These are phyloP conservation scores for Todiramphus saurophagus DNA, from an alignment of 2,113 vertebrate species.

Conservation along the genomic window DNA sequence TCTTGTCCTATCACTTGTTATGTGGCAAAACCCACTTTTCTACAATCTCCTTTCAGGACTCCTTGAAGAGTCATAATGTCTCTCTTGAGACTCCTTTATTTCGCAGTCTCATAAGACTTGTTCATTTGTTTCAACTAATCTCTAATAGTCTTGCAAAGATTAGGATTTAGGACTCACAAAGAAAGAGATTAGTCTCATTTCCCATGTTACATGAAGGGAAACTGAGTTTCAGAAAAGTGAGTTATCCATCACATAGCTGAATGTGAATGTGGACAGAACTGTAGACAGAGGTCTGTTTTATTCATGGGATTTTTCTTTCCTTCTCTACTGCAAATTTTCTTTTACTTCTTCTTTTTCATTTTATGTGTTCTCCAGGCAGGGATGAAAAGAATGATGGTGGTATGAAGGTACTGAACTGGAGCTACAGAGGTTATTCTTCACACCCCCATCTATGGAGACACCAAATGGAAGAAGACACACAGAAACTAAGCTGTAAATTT, in stretches of 20 bases:
- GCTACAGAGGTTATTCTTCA: neutral
- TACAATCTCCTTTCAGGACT: neutral
- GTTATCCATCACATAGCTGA: neutral
- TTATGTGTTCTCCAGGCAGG: neutral
- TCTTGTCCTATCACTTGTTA: neutral
- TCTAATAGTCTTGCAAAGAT: neutral
- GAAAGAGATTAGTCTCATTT: neutral
- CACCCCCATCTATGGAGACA: neutral
- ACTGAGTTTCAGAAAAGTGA: neutral
- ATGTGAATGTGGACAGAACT: neutral
- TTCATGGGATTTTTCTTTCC: neutral
- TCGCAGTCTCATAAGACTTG: neutral
- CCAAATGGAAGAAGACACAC: fast-evolving
- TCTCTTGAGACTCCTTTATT: neutral
- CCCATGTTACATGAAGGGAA: neutral
- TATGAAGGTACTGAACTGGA: neutral
- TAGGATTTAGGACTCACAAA: neutral
- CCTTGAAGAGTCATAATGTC: neutral
- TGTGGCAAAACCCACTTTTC: fast-evolving
- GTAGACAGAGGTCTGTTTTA: neutral
- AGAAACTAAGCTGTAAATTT: neutral
- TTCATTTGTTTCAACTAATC: neutral
- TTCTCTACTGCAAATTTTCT: neutral
- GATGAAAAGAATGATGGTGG: neutral
- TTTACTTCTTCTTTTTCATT: neutral